Conservation (phyloP, 2,888 invertebrate genomes). For the Ephialtes manifestator region DNA sequence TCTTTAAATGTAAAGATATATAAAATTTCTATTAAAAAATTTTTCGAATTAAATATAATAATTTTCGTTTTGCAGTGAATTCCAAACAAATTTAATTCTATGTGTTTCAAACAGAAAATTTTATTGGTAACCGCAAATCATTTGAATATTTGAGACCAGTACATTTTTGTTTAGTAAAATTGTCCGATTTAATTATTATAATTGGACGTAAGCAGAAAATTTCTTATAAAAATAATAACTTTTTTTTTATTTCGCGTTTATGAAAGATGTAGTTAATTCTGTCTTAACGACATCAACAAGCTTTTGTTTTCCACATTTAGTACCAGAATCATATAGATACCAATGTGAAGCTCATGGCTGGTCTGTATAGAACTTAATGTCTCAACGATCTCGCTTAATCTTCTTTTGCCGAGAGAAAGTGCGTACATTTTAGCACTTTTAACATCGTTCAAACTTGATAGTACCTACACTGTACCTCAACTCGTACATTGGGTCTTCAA, state of each 20-base stretch:
- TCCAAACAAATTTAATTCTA: too few species aligned
- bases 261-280: neutral
- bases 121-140: too few species aligned
- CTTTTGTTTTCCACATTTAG: conserved; percentile 45
- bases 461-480: conserved; percentile 10
- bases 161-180: neutral
- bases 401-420: conserved; percentile 24
- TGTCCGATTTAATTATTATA: neutral
- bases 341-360: neutral
- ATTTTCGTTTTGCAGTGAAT: too few species aligned
- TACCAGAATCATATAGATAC: conserved; percentile 11
- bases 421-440: conserved; percentile 52
- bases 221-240: neutral
- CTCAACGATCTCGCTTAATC: conserved; percentile 26
- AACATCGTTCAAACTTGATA: conserved; percentile 48
- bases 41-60: too few species aligned
- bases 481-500: conserved; percentile 19
- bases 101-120: too few species aligned
- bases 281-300: conserved; percentile 11
- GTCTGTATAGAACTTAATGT: conserved; percentile 19
- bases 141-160: neutral
- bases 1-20: too few species aligned
- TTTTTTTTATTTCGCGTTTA: neutral
- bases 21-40: too few species aligned
- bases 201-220: neutral